Base-by-base conservation (phyloP, 2,888 invertebrate genomes). In the Acleris cristana region DNA sequence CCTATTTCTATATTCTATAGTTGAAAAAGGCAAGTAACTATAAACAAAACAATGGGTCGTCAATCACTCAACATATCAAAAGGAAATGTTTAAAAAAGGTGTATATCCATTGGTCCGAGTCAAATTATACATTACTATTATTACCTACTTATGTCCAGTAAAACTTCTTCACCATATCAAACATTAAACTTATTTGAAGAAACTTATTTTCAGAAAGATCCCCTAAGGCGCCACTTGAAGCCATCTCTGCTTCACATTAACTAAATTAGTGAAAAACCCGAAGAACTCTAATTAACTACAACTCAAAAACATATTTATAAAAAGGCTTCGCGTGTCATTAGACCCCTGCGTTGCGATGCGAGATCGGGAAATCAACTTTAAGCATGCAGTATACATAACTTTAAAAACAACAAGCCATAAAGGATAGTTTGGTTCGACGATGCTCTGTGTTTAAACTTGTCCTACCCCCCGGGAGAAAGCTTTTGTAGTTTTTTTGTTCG, bases 391-490 rank as follows among this genome's bases (percentile, higher is more conserved):
- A 48, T 23, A 26, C 14, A 10, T 19, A 40, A 26, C 3, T 48
- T 53, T 60, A 54, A 54, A 62, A 4, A 23, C 26, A 3, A 3
- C 1, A 21, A 8, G 14, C 23, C 18, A 18, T 48, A 48, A 67
- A 49, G 49, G 58, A 16, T 10, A 44, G 18, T 57, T 53, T 63
- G 58, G 8, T 40, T 26, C 21, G 23, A 14, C 19, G 12, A 16
- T 12, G 18, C 18, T 10, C 6, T 26, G 7, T 18, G 6, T 34
- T 40, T 44, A 58, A 53, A 48, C 48, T 67, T 58, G 58, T 49
- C 21, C 34, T 63, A 66, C 70, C 70, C 72, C 66, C 72, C 59
- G 72, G 59, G 70, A 66, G 72, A 72, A 72, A 72, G 66, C 64
- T 67, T 60, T 64, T 67, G 55, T 62, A 58, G 8, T 23, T 59